Evolutionary conservation across 2,888 invertebrate genomes (phyloP).

Genomic region (Stenurella melanura): DNA sequence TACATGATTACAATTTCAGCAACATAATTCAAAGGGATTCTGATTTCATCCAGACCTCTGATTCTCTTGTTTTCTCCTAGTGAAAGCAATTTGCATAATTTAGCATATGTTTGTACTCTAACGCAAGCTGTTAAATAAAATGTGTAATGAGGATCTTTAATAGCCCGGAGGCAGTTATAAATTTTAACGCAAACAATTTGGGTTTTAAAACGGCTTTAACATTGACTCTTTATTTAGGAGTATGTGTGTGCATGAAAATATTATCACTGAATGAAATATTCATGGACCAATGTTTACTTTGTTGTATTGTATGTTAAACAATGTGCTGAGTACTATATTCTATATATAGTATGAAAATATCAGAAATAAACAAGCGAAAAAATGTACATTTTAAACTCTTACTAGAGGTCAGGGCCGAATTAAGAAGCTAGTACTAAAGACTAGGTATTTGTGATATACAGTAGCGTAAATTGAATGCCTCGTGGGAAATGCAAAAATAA

Average conservation of each 20-base stretch:
- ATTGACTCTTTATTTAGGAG: neutral
- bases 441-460: no score
- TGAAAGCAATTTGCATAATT: slow-evolving; percentile 2
- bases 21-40: neutral
- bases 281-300: neutral
- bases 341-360: neutral
- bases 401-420: neutral
- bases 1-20: neutral
- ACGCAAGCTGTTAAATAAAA: neutral
- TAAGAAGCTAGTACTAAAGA: neutral
- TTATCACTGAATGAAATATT: neutral
- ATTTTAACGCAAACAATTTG: neutral
- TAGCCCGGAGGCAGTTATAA: neutral
- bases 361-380: neutral
- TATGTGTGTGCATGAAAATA: neutral
- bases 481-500: no score
- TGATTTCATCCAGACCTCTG: neutral
- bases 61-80: neutral
- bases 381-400: neutral
- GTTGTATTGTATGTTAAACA: neutral
- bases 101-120: slow-evolving; percentile 7
- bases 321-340: neutral
- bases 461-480: no score
- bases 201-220: neutral
- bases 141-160: neutral